Evolutionary conservation across 2,888 invertebrate genomes (phyloP).

Genomic region (Nemotelus pantherinus): DNA sequence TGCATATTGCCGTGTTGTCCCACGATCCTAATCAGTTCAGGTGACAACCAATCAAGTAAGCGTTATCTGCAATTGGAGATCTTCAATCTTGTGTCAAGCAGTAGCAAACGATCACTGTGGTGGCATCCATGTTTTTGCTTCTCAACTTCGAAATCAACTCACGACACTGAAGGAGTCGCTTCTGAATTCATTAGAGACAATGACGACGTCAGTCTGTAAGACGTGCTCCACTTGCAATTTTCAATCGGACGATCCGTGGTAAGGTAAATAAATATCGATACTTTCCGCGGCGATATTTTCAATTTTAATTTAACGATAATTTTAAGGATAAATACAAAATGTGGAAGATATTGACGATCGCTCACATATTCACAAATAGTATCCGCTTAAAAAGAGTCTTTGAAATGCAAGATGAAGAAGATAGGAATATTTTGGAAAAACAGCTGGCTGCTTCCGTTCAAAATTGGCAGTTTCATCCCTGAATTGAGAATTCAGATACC

Average conservation of each 20-base stretch:
- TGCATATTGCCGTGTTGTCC: slow-evolving; percentile 46
- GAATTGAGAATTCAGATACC: background rate
- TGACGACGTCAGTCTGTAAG: slow-evolving; percentile 25
- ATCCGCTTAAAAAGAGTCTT: too few species aligned
- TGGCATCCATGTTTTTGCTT: slow-evolving; percentile 40
- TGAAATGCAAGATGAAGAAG: too few species aligned
- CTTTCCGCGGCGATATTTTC: background rate
- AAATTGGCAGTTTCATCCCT: too few species aligned
- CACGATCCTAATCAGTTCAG: slow-evolving; percentile 50
- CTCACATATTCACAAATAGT: too few species aligned
- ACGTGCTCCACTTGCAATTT: too few species aligned
- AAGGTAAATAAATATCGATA: background rate
- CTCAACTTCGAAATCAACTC: slow-evolving; percentile 39
- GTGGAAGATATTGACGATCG: too few species aligned
- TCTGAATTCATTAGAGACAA: slow-evolving; percentile 44
- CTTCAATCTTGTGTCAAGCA: slow-evolving; percentile 42
- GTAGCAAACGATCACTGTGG: slow-evolving; percentile 24
- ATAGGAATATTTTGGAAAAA: too few species aligned
- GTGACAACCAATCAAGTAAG: slow-evolving; percentile 50
- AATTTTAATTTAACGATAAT: background rate
- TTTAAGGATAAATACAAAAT: too few species aligned
- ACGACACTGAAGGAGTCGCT: slow-evolving; percentile 44
- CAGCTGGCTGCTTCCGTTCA: too few species aligned
- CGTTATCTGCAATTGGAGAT: slow-evolving; percentile 48
- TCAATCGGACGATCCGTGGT: background rate